These are phyloP conservation scores for Bambusicola thoracicus DNA, from an alignment of 2,113 vertebrate genomes.

Conservation along the genomic window DNA sequence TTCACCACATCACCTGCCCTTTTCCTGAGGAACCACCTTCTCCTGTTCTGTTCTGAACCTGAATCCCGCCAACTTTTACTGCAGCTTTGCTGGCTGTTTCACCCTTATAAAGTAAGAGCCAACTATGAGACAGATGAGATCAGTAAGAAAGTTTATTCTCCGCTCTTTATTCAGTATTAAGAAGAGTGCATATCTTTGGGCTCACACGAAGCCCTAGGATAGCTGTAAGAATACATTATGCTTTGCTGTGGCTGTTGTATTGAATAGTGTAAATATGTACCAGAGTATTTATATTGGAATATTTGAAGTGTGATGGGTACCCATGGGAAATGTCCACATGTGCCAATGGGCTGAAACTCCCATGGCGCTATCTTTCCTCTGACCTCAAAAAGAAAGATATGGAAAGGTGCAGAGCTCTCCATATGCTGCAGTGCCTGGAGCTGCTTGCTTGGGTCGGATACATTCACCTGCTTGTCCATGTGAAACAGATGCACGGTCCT, in stretches of 20 bases:
- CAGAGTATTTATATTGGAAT: neutral
- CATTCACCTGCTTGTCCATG: neutral
- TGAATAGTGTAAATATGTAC: neutral
- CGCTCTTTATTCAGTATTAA: neutral
- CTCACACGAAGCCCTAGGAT: neutral
- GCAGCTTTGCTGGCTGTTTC: neutral
- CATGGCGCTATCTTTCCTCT: neutral
- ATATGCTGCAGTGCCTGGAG: neutral
- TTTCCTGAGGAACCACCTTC: neutral
- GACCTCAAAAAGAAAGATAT: neutral
- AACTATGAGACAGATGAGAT: neutral
- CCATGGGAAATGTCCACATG: fast-evolving
- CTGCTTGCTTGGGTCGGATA: neutral
- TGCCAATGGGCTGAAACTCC: neutral
- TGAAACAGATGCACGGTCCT: slow-evolving; percentile 1
- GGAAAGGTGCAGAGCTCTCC: neutral
- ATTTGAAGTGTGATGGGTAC: neutral
- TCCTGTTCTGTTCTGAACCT: neutral
- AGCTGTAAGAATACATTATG: neutral
- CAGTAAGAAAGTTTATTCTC: neutral
- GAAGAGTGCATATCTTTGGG: neutral
- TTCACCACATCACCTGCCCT: neutral
- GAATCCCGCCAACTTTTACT: neutral
- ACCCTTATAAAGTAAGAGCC: neutral
- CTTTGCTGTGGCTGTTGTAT: neutral